These are phyloP conservation scores for Tyrannus savana DNA, from an alignment of 2,113 vertebrate genomes.

Conservation along the genomic window DNA sequence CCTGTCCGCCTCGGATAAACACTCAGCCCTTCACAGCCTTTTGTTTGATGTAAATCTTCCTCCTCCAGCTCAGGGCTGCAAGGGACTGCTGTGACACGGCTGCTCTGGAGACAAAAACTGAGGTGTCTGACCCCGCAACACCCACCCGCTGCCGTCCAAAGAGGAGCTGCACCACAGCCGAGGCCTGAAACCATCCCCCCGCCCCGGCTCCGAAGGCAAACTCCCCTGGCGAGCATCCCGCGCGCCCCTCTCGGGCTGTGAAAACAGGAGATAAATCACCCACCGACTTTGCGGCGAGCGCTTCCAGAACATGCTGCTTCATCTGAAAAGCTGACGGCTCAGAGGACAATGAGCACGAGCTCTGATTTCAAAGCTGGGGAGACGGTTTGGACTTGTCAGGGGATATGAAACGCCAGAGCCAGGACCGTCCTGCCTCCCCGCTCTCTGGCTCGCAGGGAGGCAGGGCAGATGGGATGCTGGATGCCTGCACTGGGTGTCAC, in stretches of 20 bases:
- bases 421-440: not conserved
- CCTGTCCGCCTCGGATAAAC: not conserved
- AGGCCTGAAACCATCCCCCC: not conserved
- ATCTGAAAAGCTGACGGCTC: not conserved
- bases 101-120: not conserved
- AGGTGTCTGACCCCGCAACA: not conserved
- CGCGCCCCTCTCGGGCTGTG: rapidly evolving
- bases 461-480: not conserved
- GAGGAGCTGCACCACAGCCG: not conserved
- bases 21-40: constrained; percentile 1
- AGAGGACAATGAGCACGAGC: not conserved
- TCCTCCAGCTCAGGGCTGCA: not conserved
- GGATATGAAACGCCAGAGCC: not conserved
- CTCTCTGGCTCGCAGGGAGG: not conserved
- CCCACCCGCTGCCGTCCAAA: not conserved
- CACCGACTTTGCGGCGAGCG: not conserved
- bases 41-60: constrained; percentile 56
- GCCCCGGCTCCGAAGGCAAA: not conserved
- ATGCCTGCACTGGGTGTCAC: not conserved
- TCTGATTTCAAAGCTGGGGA: constrained; percentile 28
- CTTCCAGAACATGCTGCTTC: constrained; percentile 53
- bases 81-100: constrained; percentile 23
- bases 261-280: constrained; percentile 15
- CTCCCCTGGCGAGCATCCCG: not conserved
- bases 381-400: not conserved